phyloP scores from a whole-genome alignment of 2,797 vertebrate species.

The Semaprochilodus insignis region DNA sequence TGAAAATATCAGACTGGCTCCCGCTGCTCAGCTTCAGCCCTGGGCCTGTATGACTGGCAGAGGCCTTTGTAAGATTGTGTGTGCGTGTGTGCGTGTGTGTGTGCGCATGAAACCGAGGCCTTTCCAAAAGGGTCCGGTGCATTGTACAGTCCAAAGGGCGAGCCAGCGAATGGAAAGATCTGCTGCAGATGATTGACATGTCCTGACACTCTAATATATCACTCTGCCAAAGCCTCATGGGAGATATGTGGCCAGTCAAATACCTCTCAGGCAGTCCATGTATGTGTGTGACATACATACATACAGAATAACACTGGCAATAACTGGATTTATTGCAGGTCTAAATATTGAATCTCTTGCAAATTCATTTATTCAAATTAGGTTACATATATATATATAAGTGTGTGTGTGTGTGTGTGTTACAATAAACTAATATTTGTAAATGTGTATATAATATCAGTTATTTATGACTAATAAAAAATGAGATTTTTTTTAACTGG shows the following conservation, averaged over 20 bases:
- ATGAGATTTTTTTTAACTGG: too few species aligned
- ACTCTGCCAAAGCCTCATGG: constrained; percentile 25
- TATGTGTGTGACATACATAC: neutral
- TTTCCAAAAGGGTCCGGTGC: constrained; percentile 19
- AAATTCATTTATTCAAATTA: too few species aligned
- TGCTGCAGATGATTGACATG: constrained; percentile 49
- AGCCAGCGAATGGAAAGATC: constrained; percentile 55
- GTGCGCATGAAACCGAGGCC: constrained; percentile 38
- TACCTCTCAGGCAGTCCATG: constrained; percentile 22
- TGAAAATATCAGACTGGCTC: constrained; percentile 57
- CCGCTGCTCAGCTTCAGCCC: constrained; percentile 55
- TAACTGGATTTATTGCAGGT: too few species aligned
- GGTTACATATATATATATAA: too few species aligned
- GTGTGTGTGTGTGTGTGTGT: too few species aligned
- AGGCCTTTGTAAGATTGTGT: constrained; percentile 49
- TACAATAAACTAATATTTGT: too few species aligned
- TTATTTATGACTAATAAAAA: too few species aligned
- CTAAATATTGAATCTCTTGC: too few species aligned
- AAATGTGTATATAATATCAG: too few species aligned
- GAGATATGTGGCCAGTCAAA: constrained; percentile 33
- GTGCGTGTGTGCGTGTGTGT: constrained; percentile 34
- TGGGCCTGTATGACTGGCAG: constrained; percentile 49
- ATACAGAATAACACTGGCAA: too few species aligned
- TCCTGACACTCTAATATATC: constrained; percentile 52
- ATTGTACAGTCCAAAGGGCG: constrained; percentile 45